Conservation (phyloP, 1,140 invertebrate genomes). For the Nomia melanderi region DNA sequence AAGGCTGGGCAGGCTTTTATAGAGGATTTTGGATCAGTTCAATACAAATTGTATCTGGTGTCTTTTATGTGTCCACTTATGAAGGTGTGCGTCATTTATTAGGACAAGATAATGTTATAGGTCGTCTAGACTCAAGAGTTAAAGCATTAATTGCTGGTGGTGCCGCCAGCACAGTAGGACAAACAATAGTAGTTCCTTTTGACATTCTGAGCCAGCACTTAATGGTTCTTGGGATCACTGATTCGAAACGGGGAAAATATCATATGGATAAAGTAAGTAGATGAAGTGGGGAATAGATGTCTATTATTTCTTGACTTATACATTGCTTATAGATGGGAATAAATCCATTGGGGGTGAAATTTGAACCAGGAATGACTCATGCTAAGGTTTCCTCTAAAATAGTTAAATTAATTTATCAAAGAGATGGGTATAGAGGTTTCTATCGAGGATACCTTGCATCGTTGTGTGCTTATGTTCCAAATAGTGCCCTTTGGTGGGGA, state of each 20-base stretch:
- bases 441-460: constrained; percentile 97
- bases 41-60: constrained; percentile 91
- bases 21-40: constrained; percentile 97
- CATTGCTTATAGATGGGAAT: constrained; percentile 81
- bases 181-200: constrained; percentile 97
- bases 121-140: constrained; percentile 82
- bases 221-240: constrained; percentile 93
- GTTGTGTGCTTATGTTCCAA: constrained; percentile 95
- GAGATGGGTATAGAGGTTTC: constrained; percentile 93
- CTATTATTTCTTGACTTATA: neutral
- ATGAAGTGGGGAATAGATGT: neutral
- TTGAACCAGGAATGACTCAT: constrained; percentile 83
- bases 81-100: constrained; percentile 94
- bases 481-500: constrained; percentile 97
- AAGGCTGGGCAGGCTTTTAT: constrained; percentile 94
- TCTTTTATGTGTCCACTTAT: constrained; percentile 97
- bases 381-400: constrained; percentile 87
- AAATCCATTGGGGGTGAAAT: constrained; percentile 86
- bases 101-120: constrained; percentile 80
- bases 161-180: constrained; percentile 94
- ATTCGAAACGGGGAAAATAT: constrained; percentile 80
- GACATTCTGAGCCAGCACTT: constrained; percentile 98
- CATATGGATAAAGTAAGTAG: constrained; percentile 71
- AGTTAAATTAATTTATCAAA: constrained; percentile 87
- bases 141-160: constrained; percentile 91